These are phyloP conservation scores for Spodoptera frugiperda DNA, from an alignment of 1,140 invertebrate genomes.

Conservation along the genomic window DNA sequence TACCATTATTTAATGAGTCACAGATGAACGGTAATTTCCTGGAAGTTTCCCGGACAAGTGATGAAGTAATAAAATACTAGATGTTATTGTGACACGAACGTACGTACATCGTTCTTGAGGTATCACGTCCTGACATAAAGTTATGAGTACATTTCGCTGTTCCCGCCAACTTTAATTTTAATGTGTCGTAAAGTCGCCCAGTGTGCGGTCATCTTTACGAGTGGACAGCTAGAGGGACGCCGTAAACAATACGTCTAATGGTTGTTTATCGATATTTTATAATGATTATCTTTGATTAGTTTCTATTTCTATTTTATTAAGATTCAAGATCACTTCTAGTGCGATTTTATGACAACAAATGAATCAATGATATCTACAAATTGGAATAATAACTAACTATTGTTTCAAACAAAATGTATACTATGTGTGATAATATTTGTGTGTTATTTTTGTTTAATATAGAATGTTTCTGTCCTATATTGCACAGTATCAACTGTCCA, in stretches of 20 bases:
- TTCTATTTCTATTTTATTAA: too few relatives aligned
- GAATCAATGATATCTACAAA: too few relatives aligned
- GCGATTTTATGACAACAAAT: too few relatives aligned
- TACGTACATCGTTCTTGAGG: constrained; percentile 1
- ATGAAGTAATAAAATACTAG: background rate
- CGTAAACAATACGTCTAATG: background rate
- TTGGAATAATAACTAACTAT: too few relatives aligned
- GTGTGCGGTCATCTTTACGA: constrained; percentile 43
- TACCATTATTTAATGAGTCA: background rate
- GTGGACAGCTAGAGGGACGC: background rate
- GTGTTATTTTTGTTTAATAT: too few relatives aligned
- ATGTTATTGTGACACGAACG: background rate
- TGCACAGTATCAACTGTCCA: too few relatives aligned
- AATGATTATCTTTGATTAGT: background rate
- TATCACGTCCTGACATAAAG: constrained; percentile 15
- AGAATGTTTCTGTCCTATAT: too few relatives aligned
- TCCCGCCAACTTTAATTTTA: constrained; percentile 43
- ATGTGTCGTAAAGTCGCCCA: constrained; percentile 37
- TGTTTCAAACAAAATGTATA: too few relatives aligned
- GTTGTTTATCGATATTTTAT: constrained; percentile 19
- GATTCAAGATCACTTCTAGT: too few relatives aligned
- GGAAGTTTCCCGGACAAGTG: background rate
- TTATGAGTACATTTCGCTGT: constrained; percentile 35
- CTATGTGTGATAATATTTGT: too few relatives aligned
- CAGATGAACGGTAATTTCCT: background rate